Evolutionary conservation across 2,113 vertebrate genomes (phyloP), one percentile per base, ranked within the genome.

Genomic region (Phyllopteryx taeniolatus): DNA sequence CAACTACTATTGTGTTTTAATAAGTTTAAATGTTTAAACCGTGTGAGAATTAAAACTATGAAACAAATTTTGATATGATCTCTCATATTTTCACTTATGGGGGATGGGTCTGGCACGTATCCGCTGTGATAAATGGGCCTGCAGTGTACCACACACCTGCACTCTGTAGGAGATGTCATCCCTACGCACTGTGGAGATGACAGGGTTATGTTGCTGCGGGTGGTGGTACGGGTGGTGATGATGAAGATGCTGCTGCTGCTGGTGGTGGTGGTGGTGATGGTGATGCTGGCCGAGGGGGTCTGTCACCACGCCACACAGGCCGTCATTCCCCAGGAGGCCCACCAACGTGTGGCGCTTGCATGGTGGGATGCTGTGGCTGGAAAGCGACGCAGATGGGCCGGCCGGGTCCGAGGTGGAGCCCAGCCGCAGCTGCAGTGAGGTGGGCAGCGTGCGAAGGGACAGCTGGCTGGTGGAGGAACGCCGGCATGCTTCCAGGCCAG

Each of bases 381-480:
- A 98, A 84, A 95, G 95, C 83, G 96, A 97, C 73, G 93, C 94
- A 20, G 97, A 96, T 67, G 96, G 96, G 68, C 92, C 86, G 27
- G 92, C 78, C 1, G 94, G 87, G 68, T 97, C 97, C 68, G 95
- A 92, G 64, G 93, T 92, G 89, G 95, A 92, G 17, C 95, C 96
- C 0, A 99, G 93, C 60, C 97, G 96, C 65, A 96, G 95, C 91
- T 99, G 97, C 89, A 99, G 95, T 73, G 97, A 97, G 0, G 95
- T 95, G 1, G 96, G 97, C 62, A 99, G 88, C 19, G 97, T 96
- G 11, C 96, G 95, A 22, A 98, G 95, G 1, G 97, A 99, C 60
- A 98, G 94, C 90, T 99, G 97, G 90, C 96, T 98, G 89, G 96
- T 97, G 82, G 96, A 98, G 22, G 96, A 99, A 74, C 96, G 97